A percentile compares a stretch with the other conserved stretches of the same genome.
These are phyloP conservation scores for Prochilodus magdalenae DNA, from an alignment of 2,113 vertebrate genomes.

Conservation along the genomic window DNA sequence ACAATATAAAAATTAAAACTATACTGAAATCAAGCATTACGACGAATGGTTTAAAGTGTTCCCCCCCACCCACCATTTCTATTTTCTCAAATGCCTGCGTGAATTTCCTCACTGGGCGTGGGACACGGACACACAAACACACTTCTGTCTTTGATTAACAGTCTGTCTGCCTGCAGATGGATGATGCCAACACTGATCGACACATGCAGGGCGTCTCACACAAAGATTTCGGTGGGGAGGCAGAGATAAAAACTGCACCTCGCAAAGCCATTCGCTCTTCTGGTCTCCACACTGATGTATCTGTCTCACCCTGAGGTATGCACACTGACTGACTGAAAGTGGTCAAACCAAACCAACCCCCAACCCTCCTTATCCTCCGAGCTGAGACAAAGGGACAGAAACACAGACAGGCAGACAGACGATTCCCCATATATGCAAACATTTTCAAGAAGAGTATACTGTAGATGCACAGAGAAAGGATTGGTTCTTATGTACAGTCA, in stretches of 20 bases:
- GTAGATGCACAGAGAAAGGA: constrained; percentile 71
- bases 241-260: constrained; percentile 18
- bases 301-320: constrained; percentile 56
- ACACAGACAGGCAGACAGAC: constrained; percentile 70
- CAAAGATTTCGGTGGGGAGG: constrained; percentile 1
- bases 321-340: constrained; percentile 52
- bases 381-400: constrained; percentile 61
- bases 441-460: constrained; percentile 71
- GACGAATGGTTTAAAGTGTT: constrained; percentile 52
- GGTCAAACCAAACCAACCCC: constrained; percentile 12
- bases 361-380: constrained; percentile 16
- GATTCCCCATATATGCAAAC: constrained; percentile 69
- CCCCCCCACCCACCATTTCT: constrained; percentile 6
- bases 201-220: constrained; percentile 6
- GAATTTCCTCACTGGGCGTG: not conserved
- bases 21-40: constrained; percentile 56
- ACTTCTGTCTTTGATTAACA: constrained; percentile 26
- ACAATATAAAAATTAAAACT: constrained; percentile 53
- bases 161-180: constrained; percentile 38
- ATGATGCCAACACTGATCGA: constrained; percentile 37
- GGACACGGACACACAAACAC: constrained; percentile 7
- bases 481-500: constrained; percentile 64
- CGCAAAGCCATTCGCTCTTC: constrained; percentile 12
- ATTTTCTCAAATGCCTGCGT: constrained; percentile 14
- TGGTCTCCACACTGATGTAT: not conserved